Evolutionary conservation across 2,888 invertebrate species (phyloP).

Genomic region (Encarsia formosa): DNA sequence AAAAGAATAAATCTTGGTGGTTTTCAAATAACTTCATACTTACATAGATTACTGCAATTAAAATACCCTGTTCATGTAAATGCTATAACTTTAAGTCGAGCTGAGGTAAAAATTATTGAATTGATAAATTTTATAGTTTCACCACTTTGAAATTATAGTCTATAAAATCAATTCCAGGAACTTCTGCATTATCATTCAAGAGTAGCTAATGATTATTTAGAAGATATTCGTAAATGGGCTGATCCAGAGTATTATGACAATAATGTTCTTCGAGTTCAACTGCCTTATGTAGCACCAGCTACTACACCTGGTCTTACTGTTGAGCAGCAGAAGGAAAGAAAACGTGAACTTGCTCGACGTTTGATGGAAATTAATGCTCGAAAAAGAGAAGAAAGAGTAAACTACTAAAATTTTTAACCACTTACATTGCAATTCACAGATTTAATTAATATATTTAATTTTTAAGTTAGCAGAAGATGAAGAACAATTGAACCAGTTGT

Average conservation of each 20-base stretch:
- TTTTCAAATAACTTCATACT: slow-evolving; percentile 76
- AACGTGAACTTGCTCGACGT: slow-evolving; percentile 78
- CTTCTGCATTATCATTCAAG: slow-evolving; percentile 76
- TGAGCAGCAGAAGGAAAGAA: slow-evolving; percentile 82
- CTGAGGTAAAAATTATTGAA: slow-evolving; percentile 58
- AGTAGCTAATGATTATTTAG: slow-evolving; percentile 74
- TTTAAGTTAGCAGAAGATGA: slow-evolving; percentile 77
- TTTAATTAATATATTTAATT: neutral
- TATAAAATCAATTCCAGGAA: slow-evolving; percentile 54
- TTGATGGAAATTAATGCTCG: slow-evolving; percentile 86
- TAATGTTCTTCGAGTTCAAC: slow-evolving; percentile 78
- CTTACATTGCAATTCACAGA: neutral
- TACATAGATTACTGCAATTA: slow-evolving; percentile 83
- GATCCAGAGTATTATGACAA: slow-evolving; percentile 76
- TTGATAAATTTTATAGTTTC: neutral
- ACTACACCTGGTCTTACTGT: slow-evolving; percentile 64
- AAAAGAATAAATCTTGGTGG: slow-evolving; percentile 86
- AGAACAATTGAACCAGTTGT: slow-evolving; percentile 73
- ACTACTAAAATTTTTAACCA: slow-evolving; percentile 10
- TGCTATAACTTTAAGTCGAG: slow-evolving; percentile 79
- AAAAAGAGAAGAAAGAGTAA: slow-evolving; percentile 76
- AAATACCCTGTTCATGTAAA: slow-evolving; percentile 91
- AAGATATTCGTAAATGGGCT: slow-evolving; percentile 77
- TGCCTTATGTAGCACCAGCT: slow-evolving; percentile 71
- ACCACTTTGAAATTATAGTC: neutral